phyloP scores from a whole-genome alignment of 2,113 vertebrate species.

The Hemibagrus wyckioides region DNA sequence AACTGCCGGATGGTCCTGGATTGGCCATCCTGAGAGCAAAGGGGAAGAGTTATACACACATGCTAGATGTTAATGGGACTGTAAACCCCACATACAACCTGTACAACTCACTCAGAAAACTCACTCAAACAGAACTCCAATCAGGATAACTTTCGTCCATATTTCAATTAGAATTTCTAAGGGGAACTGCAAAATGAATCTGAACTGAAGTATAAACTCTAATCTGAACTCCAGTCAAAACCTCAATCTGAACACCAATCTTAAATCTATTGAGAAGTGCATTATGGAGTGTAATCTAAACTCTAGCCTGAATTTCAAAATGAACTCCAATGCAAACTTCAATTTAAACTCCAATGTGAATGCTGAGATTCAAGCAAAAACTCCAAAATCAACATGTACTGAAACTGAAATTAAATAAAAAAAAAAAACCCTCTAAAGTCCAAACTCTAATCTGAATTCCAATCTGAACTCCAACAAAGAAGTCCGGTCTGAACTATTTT shows the following conservation, averaged over 20 bases:
- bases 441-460: not conserved
- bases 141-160: not conserved
- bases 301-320: not conserved
- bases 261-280: not conserved
- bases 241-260: not conserved
- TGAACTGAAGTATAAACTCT: not conserved
- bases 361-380: too few species aligned
- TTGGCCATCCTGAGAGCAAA: constrained; percentile 84
- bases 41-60: not conserved
- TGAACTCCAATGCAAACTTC: not conserved
- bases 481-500: not conserved
- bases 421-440: not conserved
- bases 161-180: not conserved
- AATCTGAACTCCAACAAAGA: not conserved
- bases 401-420: not conserved
- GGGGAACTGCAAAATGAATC: not conserved
- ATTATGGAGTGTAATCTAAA: not conserved
- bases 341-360: not conserved
- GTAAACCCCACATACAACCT: not conserved
- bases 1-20: constrained; percentile 97
- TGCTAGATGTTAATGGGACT: not conserved
- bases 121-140: not conserved
- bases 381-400: not conserved
- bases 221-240: not conserved
- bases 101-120: not conserved